Evolutionary conservation across 2,888 invertebrate species (phyloP).

Genomic region (Buathra laborator): DNA sequence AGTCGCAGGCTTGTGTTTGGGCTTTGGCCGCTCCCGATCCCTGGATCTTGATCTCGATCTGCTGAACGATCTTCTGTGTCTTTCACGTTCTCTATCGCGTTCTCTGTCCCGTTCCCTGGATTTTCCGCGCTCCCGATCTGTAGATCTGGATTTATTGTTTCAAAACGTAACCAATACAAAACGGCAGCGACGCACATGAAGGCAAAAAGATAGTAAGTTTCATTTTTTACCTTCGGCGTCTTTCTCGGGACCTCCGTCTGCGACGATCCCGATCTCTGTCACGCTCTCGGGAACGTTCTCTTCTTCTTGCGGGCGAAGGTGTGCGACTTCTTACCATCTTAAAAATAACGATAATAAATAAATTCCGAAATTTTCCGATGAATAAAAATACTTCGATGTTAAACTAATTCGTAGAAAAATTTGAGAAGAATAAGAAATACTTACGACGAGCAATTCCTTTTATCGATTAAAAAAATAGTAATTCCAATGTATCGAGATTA

Average conservation of each 20-base stretch:
- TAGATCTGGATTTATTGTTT: conserved; percentile 75
- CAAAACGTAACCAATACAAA: not conserved
- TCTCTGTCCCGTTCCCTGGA: conserved; percentile 85
- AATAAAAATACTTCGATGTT: not conserved
- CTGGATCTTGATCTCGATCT: conserved; percentile 85
- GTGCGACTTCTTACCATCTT: conserved; percentile 87
- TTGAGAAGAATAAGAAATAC: not conserved
- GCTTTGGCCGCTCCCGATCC: conserved; percentile 85
- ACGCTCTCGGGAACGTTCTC: conserved; percentile 86
- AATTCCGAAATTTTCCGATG: not conserved
- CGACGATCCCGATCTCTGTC: conserved; percentile 86
- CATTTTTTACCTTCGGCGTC: conserved; percentile 80
- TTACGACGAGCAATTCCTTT: not conserved
- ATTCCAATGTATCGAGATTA: not conserved
- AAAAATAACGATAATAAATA: not conserved
- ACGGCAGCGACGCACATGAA: not conserved
- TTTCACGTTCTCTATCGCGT: conserved; percentile 85
- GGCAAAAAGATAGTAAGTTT: not conserved
- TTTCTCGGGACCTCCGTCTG: conserved; percentile 84
- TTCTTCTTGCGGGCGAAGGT: conserved; percentile 86
- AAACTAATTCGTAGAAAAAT: not conserved
- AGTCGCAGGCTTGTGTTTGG: conserved; percentile 81
- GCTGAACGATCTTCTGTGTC: conserved; percentile 85
- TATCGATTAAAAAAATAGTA: not conserved
- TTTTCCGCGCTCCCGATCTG: conserved; percentile 80